Base-by-base conservation (phyloP, 2,797 vertebrate species). In the Leucoraja ocellata region DNA sequence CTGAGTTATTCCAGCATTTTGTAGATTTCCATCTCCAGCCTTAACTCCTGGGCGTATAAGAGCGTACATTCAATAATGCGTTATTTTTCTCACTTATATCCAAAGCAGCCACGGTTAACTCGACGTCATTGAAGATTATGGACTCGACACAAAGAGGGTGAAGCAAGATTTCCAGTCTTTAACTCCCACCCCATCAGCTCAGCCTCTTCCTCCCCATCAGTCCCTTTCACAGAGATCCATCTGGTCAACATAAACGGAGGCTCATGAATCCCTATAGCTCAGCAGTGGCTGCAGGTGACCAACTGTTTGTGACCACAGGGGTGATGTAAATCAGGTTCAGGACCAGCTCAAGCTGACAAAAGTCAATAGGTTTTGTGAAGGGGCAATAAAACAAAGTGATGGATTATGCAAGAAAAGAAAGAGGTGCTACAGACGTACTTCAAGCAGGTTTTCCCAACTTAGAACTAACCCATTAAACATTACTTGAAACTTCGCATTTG, bases 181-280 rank as follows among this genome's bases (percentile, higher is more conserved):
- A 61, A 8, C 81, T 84, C 54, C 54, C 81, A 84, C 46, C 54
- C 11, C 54, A 10, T 28, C 71, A 28, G 6, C 68, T 25, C 11
- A 3, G 36, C 90, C 46, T 74, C 71, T 90, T 79, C 16, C 93
- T 93, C 93, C 93, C 93, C 93, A 94, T 81, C 94, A 93, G 88
- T 93, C 93, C 93, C 84, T 88, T 93, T 94, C 93, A 93, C 94
- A 73, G 80, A 73, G 93, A 94, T 93, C 94, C 95, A 95, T 95
- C 95, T 96, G 95, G 95, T 94, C 93, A 94, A 93, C 94, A 81
- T 94, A 92, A 21, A 95, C 95, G 96, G 95, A 93, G 94, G 88
- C 93, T 93, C 93, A 94, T 93, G 94, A 95, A 96, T 93, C 93
- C 77, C 86, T 83, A 93, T 93, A 81, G 46, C 39, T 83, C 79